Base-by-base conservation (phyloP, 2,113 vertebrate genomes). In the Muntiacus reevesi region DNA sequence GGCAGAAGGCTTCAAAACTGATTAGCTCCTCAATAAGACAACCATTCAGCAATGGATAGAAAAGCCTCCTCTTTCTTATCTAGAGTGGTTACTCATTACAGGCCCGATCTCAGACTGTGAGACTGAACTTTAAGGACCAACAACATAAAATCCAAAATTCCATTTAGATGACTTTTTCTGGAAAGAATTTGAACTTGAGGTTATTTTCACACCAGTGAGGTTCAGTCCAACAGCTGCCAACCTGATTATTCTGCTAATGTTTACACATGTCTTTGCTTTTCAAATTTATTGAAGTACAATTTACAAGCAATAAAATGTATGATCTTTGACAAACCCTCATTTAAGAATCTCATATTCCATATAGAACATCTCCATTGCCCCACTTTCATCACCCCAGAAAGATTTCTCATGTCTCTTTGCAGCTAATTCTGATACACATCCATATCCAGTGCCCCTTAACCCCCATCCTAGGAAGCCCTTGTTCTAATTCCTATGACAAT, bases 221-320 rank as follows among this genome's bases (percentile, higher is more conserved):
- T 76, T 94, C 85, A 94, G 50, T 21, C 36, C 54, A 45, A 43
- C n/a, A 62, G 47, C 82, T 94, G 62, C n/a, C 59, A 67, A 60
- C 25, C 43, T 92, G 95, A 45, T 94, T 54, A 87, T 59, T 57
- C 54, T 52, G 57, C 54, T 92, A 60, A 94, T 60, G 45, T 84
- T 96, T 97, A 83, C 59, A 92, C 92, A 87, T 52, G 57, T 79
- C 81, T 87, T 40, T 92, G 86, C 52, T 95, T 90, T 92, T 87
- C 47, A 81, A 23, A 47, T 55, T n/a, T 47, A 87, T 57, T 76
- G 25, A 96, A 54, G 43, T 86, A 76, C 47, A 90, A 88, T 87
- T 95, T 93, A 94, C 23, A 97, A 67, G 64, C 47, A 89, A 88
- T 78, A 87, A 93, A 89, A 91, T 52, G n/a, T 21, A 52, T 91